Percentiles rank a stretch among this genome's conserved stretches.
Conservation (phyloP, 2,113 vertebrate species). For the Trinectes maculatus region DNA sequence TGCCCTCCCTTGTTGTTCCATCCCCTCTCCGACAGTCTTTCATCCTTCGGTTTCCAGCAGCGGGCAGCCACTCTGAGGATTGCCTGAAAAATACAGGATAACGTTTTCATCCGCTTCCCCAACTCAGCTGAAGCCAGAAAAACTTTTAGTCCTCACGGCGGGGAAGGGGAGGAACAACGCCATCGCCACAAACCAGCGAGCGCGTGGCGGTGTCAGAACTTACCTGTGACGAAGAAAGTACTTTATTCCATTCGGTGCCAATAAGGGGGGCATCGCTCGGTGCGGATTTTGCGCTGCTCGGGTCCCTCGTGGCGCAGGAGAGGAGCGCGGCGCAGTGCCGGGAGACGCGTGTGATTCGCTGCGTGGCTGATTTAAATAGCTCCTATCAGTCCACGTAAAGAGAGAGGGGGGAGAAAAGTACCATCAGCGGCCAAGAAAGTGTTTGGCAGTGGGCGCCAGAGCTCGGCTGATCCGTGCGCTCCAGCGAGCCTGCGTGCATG, state of each 20-base stretch:
- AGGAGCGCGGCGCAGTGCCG: conserved; percentile 63
- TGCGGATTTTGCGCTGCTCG: conserved; percentile 67
- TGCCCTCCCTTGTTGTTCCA: conserved; percentile 47
- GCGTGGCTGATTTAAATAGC: conserved; percentile 82
- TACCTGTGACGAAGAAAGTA: conserved; percentile 77
- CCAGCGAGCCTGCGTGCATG: conserved; percentile 63
- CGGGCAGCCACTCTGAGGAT: conserved; percentile 68
- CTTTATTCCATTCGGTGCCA: conserved; percentile 73
- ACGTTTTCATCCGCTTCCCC: conserved; percentile 64
- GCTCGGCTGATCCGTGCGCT: conserved; percentile 82
- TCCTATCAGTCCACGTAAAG: conserved; percentile 78
- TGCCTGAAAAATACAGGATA: conserved; percentile 73
- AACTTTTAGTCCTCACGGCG: conserved; percentile 65
- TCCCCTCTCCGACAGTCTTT: conserved; percentile 21
- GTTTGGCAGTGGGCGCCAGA: conserved; percentile 76
- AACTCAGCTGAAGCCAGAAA: conserved; percentile 63
- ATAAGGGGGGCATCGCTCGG: conserved; percentile 47
- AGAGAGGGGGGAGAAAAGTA: conserved; percentile 63
- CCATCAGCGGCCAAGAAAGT: conserved; percentile 81
- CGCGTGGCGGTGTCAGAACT: conserved; percentile 77
- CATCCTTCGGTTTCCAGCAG: conserved; percentile 58
- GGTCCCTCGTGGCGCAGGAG: conserved; percentile 45
- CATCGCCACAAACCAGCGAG: conserved; percentile 57
- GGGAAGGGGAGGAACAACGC: conserved; percentile 60
- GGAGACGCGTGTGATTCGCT: conserved; percentile 77